These are phyloP conservation scores for Drosophila aldrichi DNA, from an alignment of 2,888 invertebrate species.

Conservation along the genomic window DNA sequence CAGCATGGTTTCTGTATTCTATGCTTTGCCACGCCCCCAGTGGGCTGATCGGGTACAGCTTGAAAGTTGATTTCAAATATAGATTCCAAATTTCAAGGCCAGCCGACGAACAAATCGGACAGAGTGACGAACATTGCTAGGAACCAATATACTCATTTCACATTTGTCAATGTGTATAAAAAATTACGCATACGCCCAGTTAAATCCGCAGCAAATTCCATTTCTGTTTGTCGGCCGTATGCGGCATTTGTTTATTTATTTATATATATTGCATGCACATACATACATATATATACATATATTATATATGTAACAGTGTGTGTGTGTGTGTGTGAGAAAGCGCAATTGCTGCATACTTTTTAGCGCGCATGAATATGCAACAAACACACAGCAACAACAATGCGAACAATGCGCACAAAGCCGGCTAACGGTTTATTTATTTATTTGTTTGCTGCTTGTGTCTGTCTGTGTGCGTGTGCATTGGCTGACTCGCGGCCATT, in stretches of 20 bases:
- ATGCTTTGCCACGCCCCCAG: too few relatives aligned
- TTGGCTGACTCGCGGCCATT: slow-evolving; percentile 36
- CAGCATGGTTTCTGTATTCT: too few relatives aligned
- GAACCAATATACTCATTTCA: too few relatives aligned
- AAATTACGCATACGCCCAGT: slow-evolving; percentile 65
- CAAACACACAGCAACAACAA: slow-evolving; percentile 28
- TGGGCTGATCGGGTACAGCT: too few relatives aligned
- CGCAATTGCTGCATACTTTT: slow-evolving; percentile 55
- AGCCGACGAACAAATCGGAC: too few relatives aligned
- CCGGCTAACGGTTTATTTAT: slow-evolving; percentile 37
- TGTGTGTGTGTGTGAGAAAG: background rate
- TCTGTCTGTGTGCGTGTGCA: slow-evolving; percentile 1
- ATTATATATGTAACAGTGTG: background rate
- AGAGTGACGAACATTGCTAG: too few relatives aligned
- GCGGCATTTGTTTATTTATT: slow-evolving; percentile 53
- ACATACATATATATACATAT: background rate
- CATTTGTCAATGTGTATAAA: background rate
- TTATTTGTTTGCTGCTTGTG: slow-evolving; percentile 24
- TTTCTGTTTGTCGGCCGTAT: slow-evolving; percentile 30
- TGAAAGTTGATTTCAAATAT: too few relatives aligned
- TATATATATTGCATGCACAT: slow-evolving; percentile 14
- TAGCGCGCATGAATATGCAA: slow-evolving; percentile 53
- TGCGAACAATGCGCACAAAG: slow-evolving; percentile 36
- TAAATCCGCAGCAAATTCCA: slow-evolving; percentile 42
- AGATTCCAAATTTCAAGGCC: too few relatives aligned